Evolutionary conservation across 2,888 invertebrate species (phyloP), one percentile per base, ranked within the genome.

Genomic region (Hylaea fasciaria): DNA sequence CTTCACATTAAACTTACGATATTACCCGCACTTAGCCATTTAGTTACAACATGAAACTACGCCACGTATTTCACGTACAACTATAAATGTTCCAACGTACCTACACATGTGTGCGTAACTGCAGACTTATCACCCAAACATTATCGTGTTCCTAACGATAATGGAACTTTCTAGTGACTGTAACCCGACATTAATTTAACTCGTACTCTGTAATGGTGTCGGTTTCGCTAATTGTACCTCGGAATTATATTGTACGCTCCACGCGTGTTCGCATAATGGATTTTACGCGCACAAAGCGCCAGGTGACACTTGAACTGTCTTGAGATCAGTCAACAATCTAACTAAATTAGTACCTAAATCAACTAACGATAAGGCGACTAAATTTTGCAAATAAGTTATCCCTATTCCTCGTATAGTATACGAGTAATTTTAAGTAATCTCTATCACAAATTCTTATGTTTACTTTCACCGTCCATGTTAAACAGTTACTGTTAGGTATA

Each of bases 141-240:
- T 86, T 81, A 86, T 81, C 82, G 78, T 78, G 81, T 84, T 84
- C 81, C 83, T 90, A 89, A 91, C 85, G 90, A 90, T 90, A 92
- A 92, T 91, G 91, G 91, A 90, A 89, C 85, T 87, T 90, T 87
- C 87, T 82, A 91, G 87, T 89, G 89, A 89, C 87, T 89, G 81
- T 86, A 88, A 89, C 87, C 91, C 66, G 82, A 83, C 90, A 90
- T 91, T 91, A 92, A 91, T 91, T 89, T 81, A 83, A 89, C 87
- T 86, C 84, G 87, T 87, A 89, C 89, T 86, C 86, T 80, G 75
- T 91, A 91, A 91, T 91, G 88, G 91, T 83, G 85, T 85, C 82
- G 91, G 91, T 92, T 91, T 88, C 85, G 78, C 90, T 91, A 91
- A 92, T 92, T 91, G 90, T 86, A 78, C 82, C 86, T 86, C 84